Conservation (phyloP, 2,113 vertebrate species). For the Ceyx melanurus region DNA sequence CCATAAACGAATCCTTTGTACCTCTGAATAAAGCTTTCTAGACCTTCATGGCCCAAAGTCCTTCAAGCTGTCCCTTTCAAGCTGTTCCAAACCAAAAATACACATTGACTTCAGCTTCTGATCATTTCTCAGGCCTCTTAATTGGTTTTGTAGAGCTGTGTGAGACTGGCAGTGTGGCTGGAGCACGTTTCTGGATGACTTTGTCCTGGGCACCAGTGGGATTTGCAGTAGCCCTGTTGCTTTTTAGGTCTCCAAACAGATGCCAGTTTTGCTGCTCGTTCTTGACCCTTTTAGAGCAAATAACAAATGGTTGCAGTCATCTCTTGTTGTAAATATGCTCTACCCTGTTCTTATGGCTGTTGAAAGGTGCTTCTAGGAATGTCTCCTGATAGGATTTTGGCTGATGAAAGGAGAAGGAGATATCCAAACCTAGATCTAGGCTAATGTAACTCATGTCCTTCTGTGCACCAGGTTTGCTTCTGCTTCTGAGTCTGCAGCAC, state of each 20-base stretch:
- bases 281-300: background rate
- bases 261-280: background rate
- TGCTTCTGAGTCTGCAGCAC: accelerated
- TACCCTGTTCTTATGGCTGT: background rate
- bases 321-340: background rate
- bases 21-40: background rate
- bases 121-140: background rate
- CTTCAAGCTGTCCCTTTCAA: conserved; percentile 30
- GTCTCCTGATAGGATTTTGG: background rate
- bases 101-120: background rate
- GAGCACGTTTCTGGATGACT: background rate
- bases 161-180: background rate
- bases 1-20: conserved; percentile 26
- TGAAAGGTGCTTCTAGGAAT: background rate
- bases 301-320: background rate
- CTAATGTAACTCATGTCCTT: background rate
- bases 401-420: background rate
- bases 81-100: conserved; percentile 25
- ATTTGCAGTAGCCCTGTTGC: background rate
- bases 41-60: background rate
- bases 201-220: background rate
- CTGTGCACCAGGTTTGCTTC: background rate
- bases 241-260: background rate
- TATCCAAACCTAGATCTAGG: background rate
- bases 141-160: background rate